A percentile compares a stretch with the other conserved stretches of the same genome.
Conservation (phyloP, 1,140 invertebrate species). For the Stegodyphus dumicola region DNA sequence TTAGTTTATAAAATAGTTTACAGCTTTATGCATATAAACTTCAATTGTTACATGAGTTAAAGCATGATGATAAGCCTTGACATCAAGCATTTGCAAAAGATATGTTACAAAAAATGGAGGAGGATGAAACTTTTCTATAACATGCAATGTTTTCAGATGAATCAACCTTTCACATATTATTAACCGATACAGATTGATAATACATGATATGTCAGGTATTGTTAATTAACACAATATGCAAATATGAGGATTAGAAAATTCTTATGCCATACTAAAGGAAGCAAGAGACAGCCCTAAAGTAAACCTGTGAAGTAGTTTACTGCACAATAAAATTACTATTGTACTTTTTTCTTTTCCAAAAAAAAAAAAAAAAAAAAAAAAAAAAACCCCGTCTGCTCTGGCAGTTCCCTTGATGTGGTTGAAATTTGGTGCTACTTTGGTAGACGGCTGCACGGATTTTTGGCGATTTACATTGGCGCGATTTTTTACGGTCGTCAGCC, state of each 20-base stretch:
- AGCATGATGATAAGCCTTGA: constrained; percentile 3
- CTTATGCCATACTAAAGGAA: neutral
- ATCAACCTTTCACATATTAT: neutral
- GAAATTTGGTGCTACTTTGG: too few species aligned
- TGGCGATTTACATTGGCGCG: too few species aligned
- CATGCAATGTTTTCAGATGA: neutral
- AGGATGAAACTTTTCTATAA: neutral
- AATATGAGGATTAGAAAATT: neutral
- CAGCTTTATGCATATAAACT: neutral
- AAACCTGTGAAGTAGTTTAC: neutral
- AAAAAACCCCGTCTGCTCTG: too few species aligned
- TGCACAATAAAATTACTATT: neutral
- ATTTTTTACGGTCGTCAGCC: too few species aligned
- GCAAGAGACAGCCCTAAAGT: neutral
- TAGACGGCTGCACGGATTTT: too few species aligned
- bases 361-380: too few species aligned
- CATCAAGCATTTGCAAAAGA: neutral
- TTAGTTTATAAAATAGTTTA: neutral
- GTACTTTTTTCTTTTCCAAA: neutral
- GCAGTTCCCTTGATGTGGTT: neutral
- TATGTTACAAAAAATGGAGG: neutral
- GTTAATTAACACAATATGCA: neutral
- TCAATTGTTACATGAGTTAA: neutral
- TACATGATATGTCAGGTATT: neutral
- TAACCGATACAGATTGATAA: too few species aligned